Percentiles rank a stretch among this genome's conserved stretches.
phyloP scores from a whole-genome alignment of 2,888 invertebrate genomes.

The Brassicogethes aeneus region DNA sequence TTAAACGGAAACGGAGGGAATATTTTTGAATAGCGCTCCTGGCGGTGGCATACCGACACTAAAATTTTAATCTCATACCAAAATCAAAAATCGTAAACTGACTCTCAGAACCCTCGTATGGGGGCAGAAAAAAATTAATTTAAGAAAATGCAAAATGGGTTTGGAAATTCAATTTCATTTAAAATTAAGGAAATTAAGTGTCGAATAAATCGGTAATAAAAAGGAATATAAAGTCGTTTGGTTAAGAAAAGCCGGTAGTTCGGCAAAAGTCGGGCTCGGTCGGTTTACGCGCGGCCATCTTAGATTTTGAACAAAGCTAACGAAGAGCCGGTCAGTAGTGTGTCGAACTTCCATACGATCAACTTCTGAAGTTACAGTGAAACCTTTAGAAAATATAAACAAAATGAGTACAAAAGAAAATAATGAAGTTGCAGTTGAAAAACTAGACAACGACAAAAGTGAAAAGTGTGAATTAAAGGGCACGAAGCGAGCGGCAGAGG shows the following conservation, averaged over 20 bases:
- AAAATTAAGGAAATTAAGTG: conserved; percentile 15
- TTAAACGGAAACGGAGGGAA: not conserved
- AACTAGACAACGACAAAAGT: conserved; percentile 69
- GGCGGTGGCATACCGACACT: conserved; percentile 32
- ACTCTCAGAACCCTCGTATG: conserved; percentile 62
- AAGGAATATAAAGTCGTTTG: conserved; percentile 19
- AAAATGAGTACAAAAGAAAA: conserved; percentile 78
- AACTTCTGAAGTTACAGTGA: conserved; percentile 29
- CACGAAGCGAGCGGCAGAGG: conserved; percentile 82
- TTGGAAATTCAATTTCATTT: conserved; percentile 30
- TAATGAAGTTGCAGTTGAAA: conserved; percentile 80
- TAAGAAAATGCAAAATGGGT: conserved; percentile 8
- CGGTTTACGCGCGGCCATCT: conserved; percentile 67
- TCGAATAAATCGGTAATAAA: conserved; percentile 14
- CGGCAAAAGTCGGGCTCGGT: conserved; percentile 41
- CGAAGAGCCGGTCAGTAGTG: conserved; percentile 61
- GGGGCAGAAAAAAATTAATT: conserved; percentile 37
- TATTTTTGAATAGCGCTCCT: conserved; percentile 27
- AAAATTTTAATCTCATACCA: conserved; percentile 28
- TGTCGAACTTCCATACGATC: conserved; percentile 52
- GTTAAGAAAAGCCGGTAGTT: conserved; percentile 31
- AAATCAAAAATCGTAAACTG: conserved; percentile 35
- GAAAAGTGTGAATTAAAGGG: conserved; percentile 77
- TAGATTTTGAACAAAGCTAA: conserved; percentile 72
- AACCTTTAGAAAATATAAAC: conserved; percentile 31